Evolutionary conservation across 2,113 vertebrate species (phyloP).

Genomic region (Emydocephalus ijimae): DNA sequence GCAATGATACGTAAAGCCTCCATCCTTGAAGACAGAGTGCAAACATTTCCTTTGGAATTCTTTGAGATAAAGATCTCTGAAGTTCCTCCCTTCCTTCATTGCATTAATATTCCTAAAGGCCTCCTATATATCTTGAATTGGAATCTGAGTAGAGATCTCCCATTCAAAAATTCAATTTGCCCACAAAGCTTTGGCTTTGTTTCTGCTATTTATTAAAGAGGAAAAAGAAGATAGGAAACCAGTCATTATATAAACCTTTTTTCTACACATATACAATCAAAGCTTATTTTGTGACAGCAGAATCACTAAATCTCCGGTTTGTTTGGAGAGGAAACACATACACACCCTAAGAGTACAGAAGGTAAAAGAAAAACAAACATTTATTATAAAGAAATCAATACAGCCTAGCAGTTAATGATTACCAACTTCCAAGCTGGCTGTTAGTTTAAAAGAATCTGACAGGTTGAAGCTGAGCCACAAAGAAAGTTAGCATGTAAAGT

Average conservation of each 20-base stretch:
- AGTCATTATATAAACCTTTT: not conserved
- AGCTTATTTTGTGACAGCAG: constrained; percentile 29
- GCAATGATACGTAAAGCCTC: no score
- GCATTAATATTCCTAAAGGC: not conserved
- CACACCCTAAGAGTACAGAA: not conserved
- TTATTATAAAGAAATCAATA: constrained; percentile 37
- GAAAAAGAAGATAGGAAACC: not conserved
- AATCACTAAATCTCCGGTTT: constrained; percentile 28
- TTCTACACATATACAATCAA: constrained; percentile 17
- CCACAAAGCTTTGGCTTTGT: not conserved
- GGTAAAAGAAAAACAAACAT: constrained; percentile 37
- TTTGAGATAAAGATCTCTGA: not conserved
- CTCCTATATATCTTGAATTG: not conserved
- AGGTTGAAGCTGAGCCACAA: not conserved
- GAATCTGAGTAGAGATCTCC: not conserved
- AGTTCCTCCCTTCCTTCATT: not conserved
- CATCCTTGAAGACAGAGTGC: not conserved
- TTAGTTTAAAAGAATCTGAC: not conserved
- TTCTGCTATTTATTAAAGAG: not conserved
- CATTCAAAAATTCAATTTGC: not conserved
- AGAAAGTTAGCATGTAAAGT: not conserved
- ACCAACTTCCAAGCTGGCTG: not conserved
- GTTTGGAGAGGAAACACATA: constrained; percentile 19
- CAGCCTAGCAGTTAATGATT: constrained; percentile 38
- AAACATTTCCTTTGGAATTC: not conserved